Base-by-base conservation (phyloP, 2,113 vertebrate genomes). In the Azemiops feae region DNA sequence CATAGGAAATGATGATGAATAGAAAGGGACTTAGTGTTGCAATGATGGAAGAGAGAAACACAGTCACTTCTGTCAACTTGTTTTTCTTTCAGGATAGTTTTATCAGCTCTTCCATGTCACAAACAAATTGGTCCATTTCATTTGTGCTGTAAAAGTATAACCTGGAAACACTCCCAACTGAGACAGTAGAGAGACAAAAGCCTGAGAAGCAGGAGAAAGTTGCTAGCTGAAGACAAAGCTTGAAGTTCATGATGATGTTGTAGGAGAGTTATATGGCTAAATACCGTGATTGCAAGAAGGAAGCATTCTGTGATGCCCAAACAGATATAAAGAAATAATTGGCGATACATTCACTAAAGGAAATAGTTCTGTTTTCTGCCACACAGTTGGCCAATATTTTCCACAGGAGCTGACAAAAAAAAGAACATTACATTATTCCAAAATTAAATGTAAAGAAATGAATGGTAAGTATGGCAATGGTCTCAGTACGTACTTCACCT, bases 1-100 rank as follows among this genome's bases (percentile, higher is more conserved):
- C 25, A 55, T 92, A 94, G 2, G 92, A 92, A 52, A 92, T 52
- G 9, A 91, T 47, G 23, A 94, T 93, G 23, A 94, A 94, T 5
- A 86, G 16, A 91, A 91, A 93, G 30, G 93, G 93, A 18, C 91
- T 16, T 5, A 85, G 60, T 47, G 43, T 43, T 2, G 43, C 43
- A 43, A 43, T 43, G 43, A 43, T 43, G 3, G 43, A 43, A 43
- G 43, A 43, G 43, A 43, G 43, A 43, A 43, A 43, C 43, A 43
- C 43, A 43, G 43, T 43, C 3, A 43, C 43, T 43, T 93, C 88
- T 39, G 93, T 54, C 9, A 69, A 57, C 0, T 22, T 25, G 87
- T 53, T 89, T 8, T 89, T 89, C 20, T 57, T 86, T 81, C 81
- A 91, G 39, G 81, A 58, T 6, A 91, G 27, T 47, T 91, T 91